These are phyloP conservation scores for Drosophila ogumai DNA, from an alignment of 1,140 invertebrate species.

Conservation along the genomic window DNA sequence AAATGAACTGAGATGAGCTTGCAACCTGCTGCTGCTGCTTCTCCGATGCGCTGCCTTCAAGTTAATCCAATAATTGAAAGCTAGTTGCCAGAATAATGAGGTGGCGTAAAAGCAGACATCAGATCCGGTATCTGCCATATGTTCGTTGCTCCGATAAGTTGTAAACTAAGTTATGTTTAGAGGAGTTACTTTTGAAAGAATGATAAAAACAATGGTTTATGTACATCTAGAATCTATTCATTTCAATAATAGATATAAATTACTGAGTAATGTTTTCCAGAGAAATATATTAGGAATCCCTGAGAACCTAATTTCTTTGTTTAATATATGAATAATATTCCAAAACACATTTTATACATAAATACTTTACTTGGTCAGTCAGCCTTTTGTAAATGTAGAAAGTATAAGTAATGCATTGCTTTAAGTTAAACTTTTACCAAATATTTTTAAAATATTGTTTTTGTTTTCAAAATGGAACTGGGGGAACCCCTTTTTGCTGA, in stretches of 20 bases:
- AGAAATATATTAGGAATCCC: neutral
- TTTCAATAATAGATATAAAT: neutral
- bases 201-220: neutral
- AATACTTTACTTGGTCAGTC: neutral
- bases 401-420: neutral
- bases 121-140: constrained; percentile 6
- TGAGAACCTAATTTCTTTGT: neutral
- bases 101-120: constrained; percentile 13
- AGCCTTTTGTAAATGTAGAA: neutral
- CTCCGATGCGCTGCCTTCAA: neutral
- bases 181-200: neutral
- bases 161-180: neutral
- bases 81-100: constrained; percentile 30
- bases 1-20: constrained; percentile 44
- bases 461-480: too few relatives aligned
- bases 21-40: constrained; percentile 17
- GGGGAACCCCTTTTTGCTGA: constrained; percentile 9
- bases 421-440: neutral
- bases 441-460: neutral
- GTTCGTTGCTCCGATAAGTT: neutral
- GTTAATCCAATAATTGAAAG: constrained; percentile 49
- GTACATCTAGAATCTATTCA: neutral
- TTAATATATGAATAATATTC: neutral
- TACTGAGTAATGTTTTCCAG: neutral
- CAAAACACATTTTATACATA: too few relatives aligned